A percentile compares a stretch with the other conserved stretches of the same genome.
Evolutionary conservation across 2,113 vertebrate genomes (phyloP).

Genomic region (Chascanopsetta lugubris): DNA sequence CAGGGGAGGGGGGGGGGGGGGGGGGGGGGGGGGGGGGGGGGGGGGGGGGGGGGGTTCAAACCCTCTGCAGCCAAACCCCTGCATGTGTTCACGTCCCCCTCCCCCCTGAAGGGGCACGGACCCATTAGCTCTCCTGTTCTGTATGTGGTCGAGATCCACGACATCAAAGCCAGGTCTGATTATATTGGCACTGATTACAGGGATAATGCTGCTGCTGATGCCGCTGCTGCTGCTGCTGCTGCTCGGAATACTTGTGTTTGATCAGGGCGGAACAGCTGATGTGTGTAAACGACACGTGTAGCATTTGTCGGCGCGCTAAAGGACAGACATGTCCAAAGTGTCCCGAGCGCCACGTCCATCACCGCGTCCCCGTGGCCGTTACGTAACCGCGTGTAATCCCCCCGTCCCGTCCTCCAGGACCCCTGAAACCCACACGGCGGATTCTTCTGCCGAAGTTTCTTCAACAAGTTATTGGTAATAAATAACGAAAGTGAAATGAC

Average conservation of each 20-base stretch:
- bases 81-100: conserved; percentile 7
- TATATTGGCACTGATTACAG: conserved; percentile 23
- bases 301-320: conserved; percentile 40
- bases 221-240: no score
- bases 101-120: not conserved
- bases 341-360: conserved; percentile 45
- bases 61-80: not conserved
- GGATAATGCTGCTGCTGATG: no score
- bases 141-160: not conserved
- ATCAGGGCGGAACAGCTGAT: conserved; percentile 59
- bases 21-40: no score
- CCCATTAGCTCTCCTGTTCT: not conserved
- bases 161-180: not conserved
- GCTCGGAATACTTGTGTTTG: conserved; percentile 21
- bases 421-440: no score
- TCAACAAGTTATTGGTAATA: conserved; percentile 15
- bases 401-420: not conserved
- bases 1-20: no score
- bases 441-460: not conserved
- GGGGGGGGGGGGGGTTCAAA: no score
- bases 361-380: not conserved
- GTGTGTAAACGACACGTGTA: not conserved
- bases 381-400: conserved; percentile 16
- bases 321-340: conserved; percentile 19
- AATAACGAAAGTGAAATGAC: conserved; percentile 11